Evolutionary conservation across 2,113 vertebrate genomes (phyloP), one percentile per base, ranked within the genome.

Genomic region (Lota lota): DNA sequence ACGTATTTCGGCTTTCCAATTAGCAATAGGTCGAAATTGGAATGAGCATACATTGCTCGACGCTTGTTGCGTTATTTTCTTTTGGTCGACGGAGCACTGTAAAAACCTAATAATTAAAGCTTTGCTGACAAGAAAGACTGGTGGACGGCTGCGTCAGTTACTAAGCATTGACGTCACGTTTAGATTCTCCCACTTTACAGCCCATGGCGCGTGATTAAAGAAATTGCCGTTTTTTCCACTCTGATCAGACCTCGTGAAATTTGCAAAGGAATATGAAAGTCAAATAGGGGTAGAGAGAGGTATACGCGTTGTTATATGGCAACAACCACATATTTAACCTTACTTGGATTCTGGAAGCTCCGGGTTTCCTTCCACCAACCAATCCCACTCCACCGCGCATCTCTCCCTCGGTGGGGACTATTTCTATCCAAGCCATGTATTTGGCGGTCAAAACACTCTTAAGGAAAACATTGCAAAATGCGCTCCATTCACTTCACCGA

Each of bases 171-270:
- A 92, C 91, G 91, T 92, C 91, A 92, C 91, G 86, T 89, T 88
- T 76, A 91, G 90, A 90, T 87, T 92, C 94, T 95, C 96, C 97
- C 94, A 97, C 94, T 96, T 95, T 94, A 89, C 93, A 94, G 92
- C 93, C 95, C 93, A 93, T 87, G 91, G 92, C 92, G 94, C 89
- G 91, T 91, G 93, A 91, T 92, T 93, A 94, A 93, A 93, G 92
- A 90, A 90, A 84, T 93, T 89, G 92, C 91, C 88, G 90, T 92
- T 91, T 70, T 73, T 90, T 68, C 69, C 71, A 64, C 70, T 74
- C 79, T 84, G 82, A 77, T 80, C 79, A 68, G 71, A 81, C 63
- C 73, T 63, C 53, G 78, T 75, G 77, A 82, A 85, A 81, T 81
- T 76, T 77, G 61, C 72, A 75, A 72, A 33, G 68, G 69, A 84